Evolutionary conservation across 1,140 invertebrate species (phyloP).

Genomic region (Drosophila mayri): DNA sequence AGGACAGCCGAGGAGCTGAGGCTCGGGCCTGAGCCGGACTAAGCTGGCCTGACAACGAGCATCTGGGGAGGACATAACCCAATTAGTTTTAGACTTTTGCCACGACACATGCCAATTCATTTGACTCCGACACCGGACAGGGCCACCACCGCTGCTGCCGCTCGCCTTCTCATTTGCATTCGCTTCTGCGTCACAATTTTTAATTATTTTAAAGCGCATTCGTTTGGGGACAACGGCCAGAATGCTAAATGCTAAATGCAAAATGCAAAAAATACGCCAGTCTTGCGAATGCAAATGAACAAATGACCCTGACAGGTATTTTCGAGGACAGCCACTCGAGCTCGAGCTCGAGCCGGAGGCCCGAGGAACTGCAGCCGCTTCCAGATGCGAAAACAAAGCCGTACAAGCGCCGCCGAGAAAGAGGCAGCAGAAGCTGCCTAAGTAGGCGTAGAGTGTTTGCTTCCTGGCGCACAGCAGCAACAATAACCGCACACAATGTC

Average conservation of each 20-base stretch:
- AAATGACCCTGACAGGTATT: constrained; percentile 74
- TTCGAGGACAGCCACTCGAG: constrained; percentile 62
- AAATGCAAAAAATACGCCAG: constrained; percentile 57
- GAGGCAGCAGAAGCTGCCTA: constrained; percentile 44
- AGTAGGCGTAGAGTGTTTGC: constrained; percentile 74
- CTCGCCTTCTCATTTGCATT: constrained; percentile 28
- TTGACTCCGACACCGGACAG: constrained; percentile 26
- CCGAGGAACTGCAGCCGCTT: constrained; percentile 42
- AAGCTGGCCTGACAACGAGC: constrained; percentile 46
- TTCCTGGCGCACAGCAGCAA: constrained; percentile 69
- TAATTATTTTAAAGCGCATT: constrained; percentile 58
- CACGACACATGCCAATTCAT: constrained; percentile 74
- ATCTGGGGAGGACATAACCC: constrained; percentile 72
- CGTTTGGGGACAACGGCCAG: constrained; percentile 18
- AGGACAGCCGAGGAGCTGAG: constrained; percentile 7
- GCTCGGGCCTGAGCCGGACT: constrained; percentile 17
- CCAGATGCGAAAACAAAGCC: constrained; percentile 28
- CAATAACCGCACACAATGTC: constrained; percentile 65
- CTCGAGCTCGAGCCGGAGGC: constrained; percentile 52
- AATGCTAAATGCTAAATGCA: constrained; percentile 7
- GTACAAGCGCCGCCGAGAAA: neutral
- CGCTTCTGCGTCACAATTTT: constrained; percentile 71
- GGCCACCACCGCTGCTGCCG: constrained; percentile 14
- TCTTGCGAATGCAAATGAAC: constrained; percentile 75
- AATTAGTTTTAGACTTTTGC: constrained; percentile 67